A percentile compares a stretch with the other conserved stretches of the same genome.
phyloP scores from a whole-genome alignment of 2,888 invertebrate genomes.

The Arge pagana region DNA sequence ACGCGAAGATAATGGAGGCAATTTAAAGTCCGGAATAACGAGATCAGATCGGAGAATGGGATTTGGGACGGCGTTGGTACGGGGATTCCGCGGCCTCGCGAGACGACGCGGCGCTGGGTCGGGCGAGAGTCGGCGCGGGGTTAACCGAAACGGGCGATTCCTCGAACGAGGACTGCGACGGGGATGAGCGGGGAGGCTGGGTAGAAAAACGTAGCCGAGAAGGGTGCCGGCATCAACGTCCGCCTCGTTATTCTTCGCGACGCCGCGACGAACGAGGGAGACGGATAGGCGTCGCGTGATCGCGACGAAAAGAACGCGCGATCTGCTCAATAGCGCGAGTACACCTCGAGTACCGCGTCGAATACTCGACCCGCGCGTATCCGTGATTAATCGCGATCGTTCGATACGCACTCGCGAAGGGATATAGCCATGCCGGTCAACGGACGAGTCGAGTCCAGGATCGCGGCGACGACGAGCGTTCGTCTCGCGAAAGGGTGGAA shows the following conservation, averaged over 20 bases:
- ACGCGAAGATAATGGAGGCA: constrained; percentile 35
- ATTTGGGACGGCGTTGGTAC: constrained; percentile 9
- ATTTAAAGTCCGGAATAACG: constrained; percentile 37
- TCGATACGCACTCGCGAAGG: too few relatives aligned
- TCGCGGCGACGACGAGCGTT: too few relatives aligned
- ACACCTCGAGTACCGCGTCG: too few relatives aligned
- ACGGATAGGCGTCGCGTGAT: too few relatives aligned
- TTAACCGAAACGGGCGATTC: constrained; percentile 18
- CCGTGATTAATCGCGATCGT: too few relatives aligned
- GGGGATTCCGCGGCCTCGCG: neutral
- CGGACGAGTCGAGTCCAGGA: too few relatives aligned
- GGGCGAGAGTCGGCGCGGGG: neutral
- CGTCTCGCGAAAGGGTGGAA: too few relatives aligned
- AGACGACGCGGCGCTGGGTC: constrained; percentile 2
- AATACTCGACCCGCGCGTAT: too few relatives aligned
- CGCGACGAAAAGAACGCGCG: too few relatives aligned
- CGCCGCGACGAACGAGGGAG: too few relatives aligned
- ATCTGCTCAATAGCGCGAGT: too few relatives aligned
- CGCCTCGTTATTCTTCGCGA: neutral
- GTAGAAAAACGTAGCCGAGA: neutral
- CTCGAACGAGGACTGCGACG: constrained; percentile 15
- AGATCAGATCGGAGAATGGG: constrained; percentile 36
- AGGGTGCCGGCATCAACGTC: neutral
- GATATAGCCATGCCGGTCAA: too few relatives aligned
- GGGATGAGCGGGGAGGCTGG: neutral